Base-by-base conservation (phyloP, 2,113 vertebrate species). In the Mirounga angustirostris region DNA sequence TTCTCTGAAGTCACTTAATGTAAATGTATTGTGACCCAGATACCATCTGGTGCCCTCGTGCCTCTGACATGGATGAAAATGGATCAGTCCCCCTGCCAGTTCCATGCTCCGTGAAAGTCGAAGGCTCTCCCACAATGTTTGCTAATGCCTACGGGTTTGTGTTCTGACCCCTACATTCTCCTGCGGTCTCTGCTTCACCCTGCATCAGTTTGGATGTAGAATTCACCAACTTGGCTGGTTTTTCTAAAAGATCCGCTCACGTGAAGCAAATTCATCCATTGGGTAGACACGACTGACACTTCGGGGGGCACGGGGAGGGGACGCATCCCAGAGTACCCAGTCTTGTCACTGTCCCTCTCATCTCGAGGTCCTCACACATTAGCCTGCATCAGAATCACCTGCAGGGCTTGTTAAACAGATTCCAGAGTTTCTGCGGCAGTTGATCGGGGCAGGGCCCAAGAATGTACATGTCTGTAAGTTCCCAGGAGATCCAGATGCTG, bases 41-140 rank as follows among this genome's bases (percentile, higher is more conserved):
- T 18, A 54, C 94, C 97, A 94, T 65, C 96, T 97, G 96, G 30
- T 89, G 50, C 61, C 76, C 65, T 83, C 58, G 56, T 56, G 71
- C 71, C 81, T 84, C 81, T 7, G 13, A 67, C 58, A 80, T 78
- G 46, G 19, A 5, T 94, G 30, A 24, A 71, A 86, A 83, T 1
- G 28, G 65, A 71, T 83, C 30, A 28, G 67, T 43, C 40, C 56
- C 83, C 50, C 33, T 33, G 92, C 59, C 82, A 76, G 7, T 50
- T 69, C 50, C n/a, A 1, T 0, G 59, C 58, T 36, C 65, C 43
- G 52, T 81, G 63, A 59, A 81, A 65, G 63, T 46, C 46, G 46
- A 24, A 69, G 58, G 1, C 7, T n/a, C 16, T 19, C n/a, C 40
- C 43, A 4, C 9, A 6, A 13, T 56, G 50, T 58, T 69, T 50